phyloP scores from a whole-genome alignment of 2,888 invertebrate species.

The Gastracanthus pulcherrimus region DNA sequence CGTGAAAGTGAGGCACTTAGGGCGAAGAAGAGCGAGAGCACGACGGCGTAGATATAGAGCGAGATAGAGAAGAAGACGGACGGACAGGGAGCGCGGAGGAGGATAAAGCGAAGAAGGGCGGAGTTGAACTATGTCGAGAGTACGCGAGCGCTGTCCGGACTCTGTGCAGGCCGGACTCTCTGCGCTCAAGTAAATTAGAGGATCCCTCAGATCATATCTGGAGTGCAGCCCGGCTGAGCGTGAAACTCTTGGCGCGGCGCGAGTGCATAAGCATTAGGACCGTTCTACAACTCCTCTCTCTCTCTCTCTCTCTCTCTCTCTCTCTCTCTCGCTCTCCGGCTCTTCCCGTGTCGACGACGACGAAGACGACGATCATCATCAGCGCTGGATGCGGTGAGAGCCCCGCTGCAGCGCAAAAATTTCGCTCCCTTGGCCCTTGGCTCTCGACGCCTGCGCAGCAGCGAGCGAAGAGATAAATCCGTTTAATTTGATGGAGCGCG shows the following conservation, averaged over 20 bases:
- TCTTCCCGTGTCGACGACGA: too few relatives aligned
- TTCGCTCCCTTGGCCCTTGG: not conserved
- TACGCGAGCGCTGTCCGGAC: too few relatives aligned
- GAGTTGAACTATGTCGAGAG: too few relatives aligned
- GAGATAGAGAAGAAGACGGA: too few relatives aligned
- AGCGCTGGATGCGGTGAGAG: too few relatives aligned
- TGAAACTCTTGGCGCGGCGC: slow-evolving; percentile 19
- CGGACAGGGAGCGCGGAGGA: too few relatives aligned
- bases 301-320: not conserved
- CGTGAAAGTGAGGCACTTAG: too few relatives aligned
- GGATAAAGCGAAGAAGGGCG: too few relatives aligned
- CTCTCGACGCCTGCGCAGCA: not conserved
- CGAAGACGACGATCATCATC: slow-evolving; percentile 31
- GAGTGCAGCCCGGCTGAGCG: not conserved
- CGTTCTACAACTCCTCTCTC: too few relatives aligned
- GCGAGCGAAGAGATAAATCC: slow-evolving; percentile 51
- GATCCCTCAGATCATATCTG: slow-evolving; percentile 34
- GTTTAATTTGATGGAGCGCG: slow-evolving; percentile 55
- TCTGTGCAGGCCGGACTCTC: too few relatives aligned
- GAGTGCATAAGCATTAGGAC: not conserved
- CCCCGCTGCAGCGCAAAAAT: slow-evolving; percentile 43
- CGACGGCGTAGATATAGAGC: too few relatives aligned
- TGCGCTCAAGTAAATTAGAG: slow-evolving; percentile 48
- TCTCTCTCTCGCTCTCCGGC: not conserved
- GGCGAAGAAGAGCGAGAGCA: too few relatives aligned